These are phyloP conservation scores for Cepaea nemoralis DNA, from an alignment of 1,140 invertebrate species.

Conservation along the genomic window DNA sequence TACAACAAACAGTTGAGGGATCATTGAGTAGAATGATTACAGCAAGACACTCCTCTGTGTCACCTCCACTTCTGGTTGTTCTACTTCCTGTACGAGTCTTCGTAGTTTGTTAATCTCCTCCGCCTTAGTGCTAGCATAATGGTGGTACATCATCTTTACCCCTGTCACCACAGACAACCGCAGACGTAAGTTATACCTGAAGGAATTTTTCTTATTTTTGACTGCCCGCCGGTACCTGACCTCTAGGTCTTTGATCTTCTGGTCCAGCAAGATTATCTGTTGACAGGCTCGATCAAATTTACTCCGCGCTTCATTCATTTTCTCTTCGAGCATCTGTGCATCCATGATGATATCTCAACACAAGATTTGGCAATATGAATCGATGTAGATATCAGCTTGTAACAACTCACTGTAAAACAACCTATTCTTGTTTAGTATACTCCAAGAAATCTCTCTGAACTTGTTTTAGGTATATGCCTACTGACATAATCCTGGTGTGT, in stretches of 20 bases:
- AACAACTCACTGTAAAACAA: no score
- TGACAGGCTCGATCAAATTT: slow-evolving; percentile 68
- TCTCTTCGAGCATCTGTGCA: slow-evolving; percentile 55
- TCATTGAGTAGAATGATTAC: no score
- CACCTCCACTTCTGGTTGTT: slow-evolving; percentile 21
- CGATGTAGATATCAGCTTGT: no score
- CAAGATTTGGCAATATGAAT: no score
- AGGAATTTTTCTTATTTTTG: slow-evolving; percentile 67
- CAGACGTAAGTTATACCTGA: slow-evolving; percentile 65
- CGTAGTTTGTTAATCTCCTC: slow-evolving; percentile 60
- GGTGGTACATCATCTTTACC: slow-evolving; percentile 71
- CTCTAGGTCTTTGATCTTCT: slow-evolving; percentile 68
- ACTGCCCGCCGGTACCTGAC: slow-evolving; percentile 65
- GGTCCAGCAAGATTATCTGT: slow-evolving; percentile 66
- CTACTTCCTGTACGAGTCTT: slow-evolving; percentile 20
- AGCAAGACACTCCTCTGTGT: neutral
- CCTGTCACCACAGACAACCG: slow-evolving; percentile 66
- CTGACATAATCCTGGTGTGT: no score
- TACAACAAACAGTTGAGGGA: no score
- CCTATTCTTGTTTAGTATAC: no score
- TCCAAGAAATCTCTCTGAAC: no score
- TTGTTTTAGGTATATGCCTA: no score
- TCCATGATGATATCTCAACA: slow-evolving; percentile 9
- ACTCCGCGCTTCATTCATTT: slow-evolving; percentile 59
- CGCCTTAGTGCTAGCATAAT: slow-evolving; percentile 68